Evolutionary conservation across 2,113 vertebrate species (phyloP), one percentile per base, ranked within the genome.

Genomic region (Bombycilla garrulus): DNA sequence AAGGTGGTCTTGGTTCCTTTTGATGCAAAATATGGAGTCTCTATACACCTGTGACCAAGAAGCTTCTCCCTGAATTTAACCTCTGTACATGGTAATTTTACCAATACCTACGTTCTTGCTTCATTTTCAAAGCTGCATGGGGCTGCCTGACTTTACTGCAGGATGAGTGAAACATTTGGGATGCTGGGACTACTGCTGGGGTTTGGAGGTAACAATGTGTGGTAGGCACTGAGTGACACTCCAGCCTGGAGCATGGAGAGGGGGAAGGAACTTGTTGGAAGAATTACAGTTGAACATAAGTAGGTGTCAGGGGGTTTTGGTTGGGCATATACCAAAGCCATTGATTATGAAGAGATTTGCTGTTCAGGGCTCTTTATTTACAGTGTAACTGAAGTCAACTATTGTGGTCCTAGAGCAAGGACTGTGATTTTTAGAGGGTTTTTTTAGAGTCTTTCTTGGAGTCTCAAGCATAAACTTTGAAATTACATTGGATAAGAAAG

Each of bases 271-370:
- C 0, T 3, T 22, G 10, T 24, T 81, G 61, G 35, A 56, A 89
- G 92, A 96, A 89, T 72, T 76, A 42, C 79, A 82, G 74, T 7
- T 53, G 50, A 90, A 77, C 48, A 53, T 57, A 83, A 93, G 53
- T 53, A 80, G 53, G 58, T 88, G 50, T 83, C 16, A 4, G 71
- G 86, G 88, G 92, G 79, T 67, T 91, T 91, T 87, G n/a, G 81
- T 58, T 90, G 62, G 47, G 66, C 50, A 77, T 57, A 72, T 35
- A 95, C 78, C 54, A 73, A 95, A 96, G 91, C 95, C 70, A 54
- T 85, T 95, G 94, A 95, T 93, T 90, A 96, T 94, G 70, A 95
- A 73, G 91, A 96, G 94, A 93, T 95, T 95, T 97, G 31, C 81
- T 92, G 89, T 82, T 95, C 81, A 23, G 73, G 73, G 29, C 19